These are phyloP conservation scores for Argentina silus DNA, from an alignment of 2,797 vertebrate species.

Conservation along the genomic window DNA sequence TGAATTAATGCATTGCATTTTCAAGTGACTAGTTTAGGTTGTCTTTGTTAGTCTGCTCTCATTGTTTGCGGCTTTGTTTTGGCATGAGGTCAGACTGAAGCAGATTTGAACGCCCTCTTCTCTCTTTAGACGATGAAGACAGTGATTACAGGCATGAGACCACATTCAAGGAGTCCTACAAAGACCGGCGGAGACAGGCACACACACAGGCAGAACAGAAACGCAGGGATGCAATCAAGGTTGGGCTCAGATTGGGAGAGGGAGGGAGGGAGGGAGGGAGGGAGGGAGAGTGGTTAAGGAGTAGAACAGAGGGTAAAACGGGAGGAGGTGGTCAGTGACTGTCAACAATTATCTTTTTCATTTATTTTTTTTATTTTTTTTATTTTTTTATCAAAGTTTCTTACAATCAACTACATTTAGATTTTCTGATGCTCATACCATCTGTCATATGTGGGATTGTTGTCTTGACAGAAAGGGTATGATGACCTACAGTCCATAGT, in stretches of 20 bases:
- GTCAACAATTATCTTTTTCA: no score
- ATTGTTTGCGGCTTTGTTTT: not conserved
- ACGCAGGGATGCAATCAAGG: constrained; percentile 94
- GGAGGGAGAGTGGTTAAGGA: not conserved
- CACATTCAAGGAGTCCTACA: constrained; percentile 89
- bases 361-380: no score
- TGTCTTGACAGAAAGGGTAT: constrained; percentile 89
- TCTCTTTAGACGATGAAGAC: constrained; percentile 90
- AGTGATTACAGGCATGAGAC: constrained; percentile 93
- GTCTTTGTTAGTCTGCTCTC: not conserved
- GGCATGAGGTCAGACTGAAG: not conserved
- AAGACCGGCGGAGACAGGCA: constrained; percentile 90
- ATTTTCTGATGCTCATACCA: not conserved
- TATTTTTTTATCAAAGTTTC: no score
- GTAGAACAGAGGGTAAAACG: not conserved
- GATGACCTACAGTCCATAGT: constrained; percentile 95
- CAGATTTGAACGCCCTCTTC: constrained; percentile 10
- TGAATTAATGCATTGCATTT: not conserved
- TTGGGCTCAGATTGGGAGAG: constrained; percentile 44
- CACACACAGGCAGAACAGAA: constrained; percentile 98
- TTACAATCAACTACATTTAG: no score
- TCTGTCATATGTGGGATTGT: not conserved
- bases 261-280: not conserved
- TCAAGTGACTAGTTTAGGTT: not conserved
- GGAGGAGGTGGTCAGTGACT: not conserved